Evolutionary conservation across 1,140 invertebrate genomes (phyloP).

Genomic region (Drosophila arizonae): DNA sequence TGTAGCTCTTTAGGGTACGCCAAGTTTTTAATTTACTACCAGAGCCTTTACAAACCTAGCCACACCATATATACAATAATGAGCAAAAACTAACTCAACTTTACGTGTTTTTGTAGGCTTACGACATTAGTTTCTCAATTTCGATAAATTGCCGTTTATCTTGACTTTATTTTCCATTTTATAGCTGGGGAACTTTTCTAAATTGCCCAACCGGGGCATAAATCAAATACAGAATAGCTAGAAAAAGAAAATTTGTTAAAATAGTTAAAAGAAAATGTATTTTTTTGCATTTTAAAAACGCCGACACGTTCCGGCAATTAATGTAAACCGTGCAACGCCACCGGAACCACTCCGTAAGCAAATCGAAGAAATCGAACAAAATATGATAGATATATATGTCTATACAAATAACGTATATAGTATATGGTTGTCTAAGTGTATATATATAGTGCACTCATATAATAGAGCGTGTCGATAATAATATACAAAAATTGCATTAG

Average conservation of each 20-base stretch:
- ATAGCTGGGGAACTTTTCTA: not conserved
- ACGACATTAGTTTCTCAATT: conserved; percentile 13
- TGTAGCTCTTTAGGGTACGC: too few relatives aligned
- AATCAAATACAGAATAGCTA: not conserved
- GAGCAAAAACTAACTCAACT: not conserved
- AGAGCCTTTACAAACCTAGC: not conserved
- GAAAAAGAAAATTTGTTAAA: not conserved
- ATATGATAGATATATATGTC: not conserved
- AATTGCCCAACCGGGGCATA: conserved; percentile 1
- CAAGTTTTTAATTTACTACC: too few relatives aligned
- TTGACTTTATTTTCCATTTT: not conserved
- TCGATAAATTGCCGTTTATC: conserved; percentile 4
- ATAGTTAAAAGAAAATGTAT: too few relatives aligned
- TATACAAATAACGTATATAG: not conserved
- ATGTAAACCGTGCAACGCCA: conserved; percentile 36
- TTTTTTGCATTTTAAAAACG: not conserved
- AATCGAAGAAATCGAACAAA: conserved; percentile 18
- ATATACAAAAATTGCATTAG: conserved; percentile 30
- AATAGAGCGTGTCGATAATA: conserved; percentile 51
- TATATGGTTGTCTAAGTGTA: too few relatives aligned
- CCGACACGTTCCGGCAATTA: conserved; percentile 36
- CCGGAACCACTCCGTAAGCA: conserved; percentile 30
- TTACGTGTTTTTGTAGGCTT: not conserved
- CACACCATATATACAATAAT: not conserved
- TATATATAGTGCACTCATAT: conserved; percentile 17